Conservation (phyloP, 2,113 vertebrate genomes). For the Gobiocypris rarus region DNA sequence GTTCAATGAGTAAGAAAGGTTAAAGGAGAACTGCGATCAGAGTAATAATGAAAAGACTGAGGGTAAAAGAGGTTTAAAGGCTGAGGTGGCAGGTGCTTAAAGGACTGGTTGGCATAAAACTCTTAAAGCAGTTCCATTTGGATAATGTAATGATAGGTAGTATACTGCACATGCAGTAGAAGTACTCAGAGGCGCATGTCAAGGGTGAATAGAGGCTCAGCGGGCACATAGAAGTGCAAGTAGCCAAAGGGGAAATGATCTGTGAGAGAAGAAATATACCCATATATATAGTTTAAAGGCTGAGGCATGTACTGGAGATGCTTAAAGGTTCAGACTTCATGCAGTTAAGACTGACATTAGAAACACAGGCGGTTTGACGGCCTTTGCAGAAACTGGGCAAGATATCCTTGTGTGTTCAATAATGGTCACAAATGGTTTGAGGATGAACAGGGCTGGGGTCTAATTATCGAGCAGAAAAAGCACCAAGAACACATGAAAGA, state of each 20-base stretch:
- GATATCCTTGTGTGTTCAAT: neutral
- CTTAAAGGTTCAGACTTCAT: conserved; percentile 11
- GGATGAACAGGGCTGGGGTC: neutral
- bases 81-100: conserved; percentile 61
- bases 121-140: neutral
- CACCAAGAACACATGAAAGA: conserved; percentile 9
- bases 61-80: conserved; percentile 10
- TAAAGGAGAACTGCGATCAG: conserved; percentile 48
- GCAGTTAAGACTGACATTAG: conserved; percentile 3
- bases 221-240: neutral
- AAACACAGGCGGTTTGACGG: neutral
- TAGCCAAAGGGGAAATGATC: conserved; percentile 32
- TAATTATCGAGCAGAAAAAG: conserved; percentile 10
- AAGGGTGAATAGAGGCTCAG: neutral
- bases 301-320: conserved; percentile 63
- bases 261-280: neutral
- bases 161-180: conserved; percentile 1
- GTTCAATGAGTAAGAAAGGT: conserved; percentile 9
- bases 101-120: conserved; percentile 8
- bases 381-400: neutral
- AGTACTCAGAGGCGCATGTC: neutral
- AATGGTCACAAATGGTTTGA: neutral
- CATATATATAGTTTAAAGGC: neutral
- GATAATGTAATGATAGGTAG: neutral
- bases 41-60: conserved; percentile 7